A percentile compares a stretch with the other conserved stretches of the same genome.
Evolutionary conservation across 2,113 vertebrate species (phyloP).

Genomic region (Engraulis encrasicolus): DNA sequence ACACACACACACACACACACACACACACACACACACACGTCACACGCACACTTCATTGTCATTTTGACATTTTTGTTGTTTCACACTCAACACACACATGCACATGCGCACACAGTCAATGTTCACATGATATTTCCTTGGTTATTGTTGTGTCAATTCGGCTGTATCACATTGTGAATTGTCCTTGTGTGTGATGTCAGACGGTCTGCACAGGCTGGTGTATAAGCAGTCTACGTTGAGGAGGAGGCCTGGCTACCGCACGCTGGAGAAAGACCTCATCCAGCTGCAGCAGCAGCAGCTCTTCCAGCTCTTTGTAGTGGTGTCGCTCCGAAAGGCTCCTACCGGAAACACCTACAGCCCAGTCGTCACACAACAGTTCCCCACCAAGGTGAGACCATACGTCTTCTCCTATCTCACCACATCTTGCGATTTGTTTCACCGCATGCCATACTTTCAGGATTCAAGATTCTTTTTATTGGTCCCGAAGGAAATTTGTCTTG

Average conservation of each 20-base stretch:
- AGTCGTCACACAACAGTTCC: slow-evolving; percentile 94
- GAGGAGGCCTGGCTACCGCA: slow-evolving; percentile 88
- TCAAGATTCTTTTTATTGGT: no score
- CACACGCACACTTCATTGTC: no score
- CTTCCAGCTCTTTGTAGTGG: slow-evolving; percentile 95
- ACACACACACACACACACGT: no score
- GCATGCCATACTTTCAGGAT: no score
- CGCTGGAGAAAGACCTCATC: slow-evolving; percentile 91
- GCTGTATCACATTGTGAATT: not conserved
- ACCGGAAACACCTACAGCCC: slow-evolving; percentile 81
- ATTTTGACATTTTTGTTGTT: no score
- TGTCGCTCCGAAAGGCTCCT: slow-evolving; percentile 87
- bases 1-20: no score
- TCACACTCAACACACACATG: no score
- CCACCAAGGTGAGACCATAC: slow-evolving; percentile 91
- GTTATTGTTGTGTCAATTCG: not conserved
- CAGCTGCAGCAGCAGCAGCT: slow-evolving; percentile 93
- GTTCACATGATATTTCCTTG: not conserved
- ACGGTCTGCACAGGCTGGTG: slow-evolving; percentile 77
- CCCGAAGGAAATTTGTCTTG: no score
- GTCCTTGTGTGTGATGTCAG: slow-evolving; percentile 51
- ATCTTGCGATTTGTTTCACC: no score
- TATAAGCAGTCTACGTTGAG: slow-evolving; percentile 82
- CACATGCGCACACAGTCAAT: not conserved
- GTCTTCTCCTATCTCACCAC: no score